These are phyloP conservation scores for Danionella dracula DNA, from an alignment of 2,797 vertebrate species.

Conservation along the genomic window DNA sequence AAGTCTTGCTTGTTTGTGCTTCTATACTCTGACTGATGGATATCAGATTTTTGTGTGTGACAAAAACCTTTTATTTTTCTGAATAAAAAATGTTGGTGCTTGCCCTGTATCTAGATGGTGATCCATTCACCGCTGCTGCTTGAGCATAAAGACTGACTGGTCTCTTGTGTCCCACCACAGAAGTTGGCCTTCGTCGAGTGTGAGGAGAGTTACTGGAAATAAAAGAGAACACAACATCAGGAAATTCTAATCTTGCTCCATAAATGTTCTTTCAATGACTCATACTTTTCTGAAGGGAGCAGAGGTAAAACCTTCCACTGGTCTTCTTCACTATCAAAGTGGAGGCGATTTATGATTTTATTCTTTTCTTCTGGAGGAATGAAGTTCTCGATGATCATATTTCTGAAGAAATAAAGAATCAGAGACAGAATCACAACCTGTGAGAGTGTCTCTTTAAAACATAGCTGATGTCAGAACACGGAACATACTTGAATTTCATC, in stretches of 20 bases:
- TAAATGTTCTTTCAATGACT: not conserved
- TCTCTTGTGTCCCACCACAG: constrained; percentile 91
- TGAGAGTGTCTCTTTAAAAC: too few species aligned
- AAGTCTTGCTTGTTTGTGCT: too few species aligned
- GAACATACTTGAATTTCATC: constrained; percentile 91
- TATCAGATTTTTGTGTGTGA: too few species aligned
- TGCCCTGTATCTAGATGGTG: constrained; percentile 88
- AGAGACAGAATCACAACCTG: too few species aligned
- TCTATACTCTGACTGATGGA: not conserved
- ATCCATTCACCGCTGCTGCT: constrained; percentile 83
- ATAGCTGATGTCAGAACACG: too few species aligned
- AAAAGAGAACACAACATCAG: not conserved
- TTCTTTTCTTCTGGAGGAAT: constrained; percentile 96
- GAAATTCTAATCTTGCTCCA: not conserved
- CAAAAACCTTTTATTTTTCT: too few species aligned
- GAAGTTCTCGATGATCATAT: constrained; percentile 95
- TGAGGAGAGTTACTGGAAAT: constrained; percentile 66
- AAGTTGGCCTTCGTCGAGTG: constrained; percentile 83
- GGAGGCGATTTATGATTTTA: constrained; percentile 92
- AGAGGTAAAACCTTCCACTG: constrained; percentile 92
- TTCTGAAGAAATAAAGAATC: constrained; percentile 63
- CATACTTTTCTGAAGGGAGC: constrained; percentile 77
- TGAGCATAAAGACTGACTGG: constrained; percentile 93
- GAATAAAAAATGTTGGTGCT: constrained; percentile 28
- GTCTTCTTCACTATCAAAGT: constrained; percentile 89